Conservation (phyloP, 2,797 vertebrate genomes). For the Thaleichthys pacificus region DNA sequence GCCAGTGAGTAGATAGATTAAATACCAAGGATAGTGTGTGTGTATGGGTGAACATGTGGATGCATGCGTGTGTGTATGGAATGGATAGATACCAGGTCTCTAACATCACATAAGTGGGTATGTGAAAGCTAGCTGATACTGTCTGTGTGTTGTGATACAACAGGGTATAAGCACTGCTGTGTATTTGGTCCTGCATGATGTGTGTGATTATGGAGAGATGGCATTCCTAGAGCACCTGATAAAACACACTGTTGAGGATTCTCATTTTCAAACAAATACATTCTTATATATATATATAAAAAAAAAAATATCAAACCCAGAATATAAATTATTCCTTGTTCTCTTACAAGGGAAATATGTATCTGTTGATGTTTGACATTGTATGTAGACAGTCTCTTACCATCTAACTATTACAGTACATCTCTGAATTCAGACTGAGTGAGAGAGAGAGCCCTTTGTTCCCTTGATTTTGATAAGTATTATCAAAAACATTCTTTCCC, state of each 20-base stretch:
- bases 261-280: neutral
- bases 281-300: neutral
- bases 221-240: slow-evolving; percentile 1
- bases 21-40: neutral
- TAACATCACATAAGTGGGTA: slow-evolving; percentile 5
- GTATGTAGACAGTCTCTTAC: neutral
- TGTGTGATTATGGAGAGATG: slow-evolving; percentile 8
- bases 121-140: slow-evolving; percentile 21
- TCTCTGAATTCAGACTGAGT: neutral
- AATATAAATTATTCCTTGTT: neutral
- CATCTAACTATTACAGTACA: neutral
- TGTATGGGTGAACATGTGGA: neutral
- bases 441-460: slow-evolving; percentile 4
- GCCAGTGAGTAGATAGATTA: neutral
- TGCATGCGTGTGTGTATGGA: neutral
- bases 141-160: neutral
- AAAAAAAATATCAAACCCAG: neutral
- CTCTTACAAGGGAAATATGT: neutral
- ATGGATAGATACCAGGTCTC: neutral
- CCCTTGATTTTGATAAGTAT: slow-evolving; percentile 24
- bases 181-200: neutral
- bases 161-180: slow-evolving; percentile 2
- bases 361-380: neutral
- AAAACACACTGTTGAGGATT: neutral
- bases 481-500: slow-evolving; percentile 18